These are phyloP conservation scores for Florisuga fusca DNA, from an alignment of 2,797 vertebrate genomes.

Conservation along the genomic window DNA sequence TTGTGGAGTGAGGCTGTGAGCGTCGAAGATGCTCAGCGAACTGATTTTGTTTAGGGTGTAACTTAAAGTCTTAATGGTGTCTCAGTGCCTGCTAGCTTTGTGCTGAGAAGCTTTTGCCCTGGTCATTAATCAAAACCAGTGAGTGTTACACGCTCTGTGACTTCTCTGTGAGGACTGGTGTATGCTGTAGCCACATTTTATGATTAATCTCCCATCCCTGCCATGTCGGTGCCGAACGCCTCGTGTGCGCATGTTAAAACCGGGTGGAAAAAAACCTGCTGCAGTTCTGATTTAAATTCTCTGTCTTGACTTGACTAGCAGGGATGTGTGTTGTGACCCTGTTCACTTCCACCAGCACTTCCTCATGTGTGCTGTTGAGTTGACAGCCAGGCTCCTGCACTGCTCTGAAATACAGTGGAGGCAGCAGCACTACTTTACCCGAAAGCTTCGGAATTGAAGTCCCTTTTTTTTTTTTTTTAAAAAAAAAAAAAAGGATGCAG, in stretches of 20 bases:
- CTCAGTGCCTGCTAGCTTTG: neutral
- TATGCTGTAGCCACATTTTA: neutral
- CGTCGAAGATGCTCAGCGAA: accelerated
- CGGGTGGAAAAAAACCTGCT: accelerated
- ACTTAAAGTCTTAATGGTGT: neutral
- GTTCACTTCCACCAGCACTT: accelerated
- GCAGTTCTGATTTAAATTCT: neutral
- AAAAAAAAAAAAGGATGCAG: constrained; percentile 14
- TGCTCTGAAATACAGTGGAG: neutral
- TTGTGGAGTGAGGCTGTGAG: neutral
- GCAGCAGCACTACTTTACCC: accelerated
- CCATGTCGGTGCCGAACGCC: neutral
- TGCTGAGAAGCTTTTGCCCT: neutral
- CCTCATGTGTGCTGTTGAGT: accelerated
- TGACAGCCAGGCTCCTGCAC: neutral
- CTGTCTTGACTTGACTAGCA: accelerated
- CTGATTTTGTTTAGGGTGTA: neutral
- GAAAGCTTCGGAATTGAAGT: neutral
- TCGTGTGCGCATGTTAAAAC: accelerated
- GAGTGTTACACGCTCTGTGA: neutral
- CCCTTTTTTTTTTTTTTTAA: neutral
- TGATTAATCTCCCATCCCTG: neutral
- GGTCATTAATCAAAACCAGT: neutral
- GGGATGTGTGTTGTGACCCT: accelerated
- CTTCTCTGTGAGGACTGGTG: neutral